Evolutionary conservation across 2,113 vertebrate genomes (phyloP), one percentile per base, ranked within the genome.

Genomic region (Pyxicephalus adspersus): DNA sequence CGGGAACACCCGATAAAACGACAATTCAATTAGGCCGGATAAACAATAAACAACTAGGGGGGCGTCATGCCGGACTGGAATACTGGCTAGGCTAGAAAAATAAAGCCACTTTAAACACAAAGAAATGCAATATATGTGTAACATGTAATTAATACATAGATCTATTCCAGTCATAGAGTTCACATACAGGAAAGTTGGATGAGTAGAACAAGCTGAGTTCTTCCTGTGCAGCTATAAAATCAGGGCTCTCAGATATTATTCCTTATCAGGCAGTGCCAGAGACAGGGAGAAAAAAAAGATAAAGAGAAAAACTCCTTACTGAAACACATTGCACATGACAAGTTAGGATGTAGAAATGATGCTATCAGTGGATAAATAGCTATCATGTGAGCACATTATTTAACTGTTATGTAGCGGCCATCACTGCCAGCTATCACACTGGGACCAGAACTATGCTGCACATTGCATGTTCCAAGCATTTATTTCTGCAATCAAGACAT

Each of bases 291-390:
- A 75, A 65, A 63, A n/a, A 50, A 50, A 81, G 79, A 81, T 81
- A 82, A 75, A 82, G 61, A 29, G 71, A 74, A 34, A 74, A 65
- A 38, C 80, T 81, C 70, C 70, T 82, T n/a, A 82, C 61, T 82
- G 80, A 82, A 82, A 82, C 80, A 82, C 71, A 82, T 82, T 75
- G 80, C 80, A 82, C 80, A 82, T 82, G 80, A 82, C 80, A 82
- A 82, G 80, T 74, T 55, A 65, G 64, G 64, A 75, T 82, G 70
- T 65, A 75, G 71, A 64, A 82, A 66, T 19, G 80, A 82, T 82
- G 25, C n/a, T 75, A 82, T 82, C 80, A 22, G 29, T 28, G 52
- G 61, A 74, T 75, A 82, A 82, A 75, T 63, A 58, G 71, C 80
- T 82, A 82, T 82, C 61, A 82, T 82, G 61, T 55, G 45, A 82